These are phyloP conservation scores for Diachrysia chrysitis DNA, from an alignment of 2,888 invertebrate species.

Conservation along the genomic window DNA sequence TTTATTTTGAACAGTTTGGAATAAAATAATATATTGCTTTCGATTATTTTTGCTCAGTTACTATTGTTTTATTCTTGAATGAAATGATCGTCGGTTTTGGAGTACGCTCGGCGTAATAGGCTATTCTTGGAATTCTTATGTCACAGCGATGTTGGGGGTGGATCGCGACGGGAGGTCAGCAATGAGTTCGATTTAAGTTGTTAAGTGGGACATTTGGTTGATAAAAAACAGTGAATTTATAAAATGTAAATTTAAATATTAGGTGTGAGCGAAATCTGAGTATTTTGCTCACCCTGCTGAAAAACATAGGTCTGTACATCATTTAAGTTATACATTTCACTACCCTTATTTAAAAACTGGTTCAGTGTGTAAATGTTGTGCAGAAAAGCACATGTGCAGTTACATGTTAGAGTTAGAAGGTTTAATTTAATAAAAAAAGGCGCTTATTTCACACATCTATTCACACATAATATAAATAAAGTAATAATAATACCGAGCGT, in stretches of 20 bases:
- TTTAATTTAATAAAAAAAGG: too few relatives aligned
- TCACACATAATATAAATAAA: neutral
- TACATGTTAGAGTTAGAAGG: neutral
- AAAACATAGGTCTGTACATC: too few relatives aligned
- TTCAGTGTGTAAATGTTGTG: neutral
- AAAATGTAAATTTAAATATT: neutral
- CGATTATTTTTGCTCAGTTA: slow-evolving; percentile 13
- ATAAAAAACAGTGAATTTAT: neutral
- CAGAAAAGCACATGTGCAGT: neutral
- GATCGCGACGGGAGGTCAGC: neutral
- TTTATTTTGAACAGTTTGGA: slow-evolving; percentile 25
- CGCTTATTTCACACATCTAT: neutral
- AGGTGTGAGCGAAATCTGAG: neutral
- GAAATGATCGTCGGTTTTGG: slow-evolving; percentile 1
- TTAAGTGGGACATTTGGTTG: neutral
- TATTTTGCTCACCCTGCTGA: neutral
- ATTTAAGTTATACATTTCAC: too few relatives aligned
- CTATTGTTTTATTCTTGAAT: slow-evolving; percentile 23
- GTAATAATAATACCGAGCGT: neutral
- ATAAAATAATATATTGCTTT: slow-evolving; percentile 20
- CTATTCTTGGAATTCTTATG: slow-evolving; percentile 20
- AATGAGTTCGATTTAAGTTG: neutral
- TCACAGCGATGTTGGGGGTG: slow-evolving; percentile 9
- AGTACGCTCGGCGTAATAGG: slow-evolving; percentile 8
- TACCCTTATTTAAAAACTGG: too few relatives aligned